phyloP scores from a whole-genome alignment of 37 sponge, comb jelly and placozoan species.

The Beroe ovata region DNA sequence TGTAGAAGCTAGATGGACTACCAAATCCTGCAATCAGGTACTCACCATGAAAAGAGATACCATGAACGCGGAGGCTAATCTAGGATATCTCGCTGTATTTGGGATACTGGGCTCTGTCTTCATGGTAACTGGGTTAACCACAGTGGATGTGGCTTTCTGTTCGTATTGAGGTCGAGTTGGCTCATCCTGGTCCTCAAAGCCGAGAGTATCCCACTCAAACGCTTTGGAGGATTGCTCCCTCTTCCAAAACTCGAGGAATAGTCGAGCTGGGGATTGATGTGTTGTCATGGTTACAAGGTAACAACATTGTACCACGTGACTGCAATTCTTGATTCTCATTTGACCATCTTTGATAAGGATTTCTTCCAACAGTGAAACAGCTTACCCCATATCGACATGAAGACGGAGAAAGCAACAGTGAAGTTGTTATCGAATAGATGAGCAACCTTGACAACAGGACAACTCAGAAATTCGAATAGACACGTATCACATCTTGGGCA shows the following conservation, averaged over 20 bases:
- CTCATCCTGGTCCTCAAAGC: constrained; percentile 83
- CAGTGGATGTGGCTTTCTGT: constrained; percentile 72
- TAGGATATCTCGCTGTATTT: constrained; percentile 70
- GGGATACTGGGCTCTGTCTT: constrained; percentile 79
- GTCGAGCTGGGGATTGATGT: constrained; percentile 71
- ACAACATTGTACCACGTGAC: too few species aligned
- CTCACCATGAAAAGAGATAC: constrained; percentile 79
- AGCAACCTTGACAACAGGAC: constrained; percentile 67
- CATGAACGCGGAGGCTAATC: constrained; percentile 73
- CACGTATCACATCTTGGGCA: constrained; percentile 61
- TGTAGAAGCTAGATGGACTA: too few species aligned
- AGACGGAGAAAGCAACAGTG: constrained; percentile 91
- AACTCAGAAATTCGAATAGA: constrained; percentile 30
- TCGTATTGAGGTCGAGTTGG: constrained; percentile 85
- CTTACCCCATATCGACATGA: constrained; percentile 92
- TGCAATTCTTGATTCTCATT: too few species aligned
- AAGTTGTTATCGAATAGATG: constrained; percentile 92
- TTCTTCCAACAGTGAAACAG: too few species aligned
- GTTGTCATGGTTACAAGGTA: too few species aligned
- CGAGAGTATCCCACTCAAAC: constrained; percentile 95
- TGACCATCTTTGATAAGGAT: too few species aligned
- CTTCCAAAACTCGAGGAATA: constrained; percentile 99
- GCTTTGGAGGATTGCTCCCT: constrained; percentile 82
- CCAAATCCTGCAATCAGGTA: too few species aligned
- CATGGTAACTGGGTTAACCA: constrained; percentile 33